Base-by-base conservation (phyloP, 2,888 invertebrate species). In the Drosophila antonietae region DNA sequence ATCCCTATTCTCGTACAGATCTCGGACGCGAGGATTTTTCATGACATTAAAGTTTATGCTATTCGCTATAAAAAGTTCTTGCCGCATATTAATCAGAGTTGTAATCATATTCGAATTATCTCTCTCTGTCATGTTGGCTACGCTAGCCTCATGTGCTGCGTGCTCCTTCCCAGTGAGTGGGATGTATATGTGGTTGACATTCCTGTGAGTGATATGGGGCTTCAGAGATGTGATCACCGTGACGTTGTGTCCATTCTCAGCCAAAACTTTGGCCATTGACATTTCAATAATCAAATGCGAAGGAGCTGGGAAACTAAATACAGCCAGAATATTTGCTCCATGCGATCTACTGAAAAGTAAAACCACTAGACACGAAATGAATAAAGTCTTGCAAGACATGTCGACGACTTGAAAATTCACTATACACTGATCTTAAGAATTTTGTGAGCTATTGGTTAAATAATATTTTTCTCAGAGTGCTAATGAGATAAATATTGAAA, bases 271-370 rank as follows among this genome's bases (percentile, higher is more conserved):
- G 1, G 79, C 86, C 51, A 91, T 60, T 0, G 92, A 83, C 81
- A 91, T 89, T 39, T 92, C 86, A 2, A 92, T 76, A 18, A 92
- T 91, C 15, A 91, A 47, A 80, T 92, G 92, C 2, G 92, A 93
- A 10, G 83, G 88, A 33, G 87, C 80, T 3, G 79, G 75, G n/a
- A 88, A 88, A 6, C 89, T 89, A 37, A 91, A 92, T 0, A 93
- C 10, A 0, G 91, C 89, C 2, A 92, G 75, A 55, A 93, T 91
- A 47, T 90, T 90, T 1, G 91, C 85, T 1, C 78, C 66, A 6
- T 81, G 64, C 1, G 58, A 51, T 12, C 41, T 18, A 18, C 59
- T 20, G 28, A 74, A n/a, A 9, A 73, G 10, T 2, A 60, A 1
- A 5, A 20, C 2, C 10, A 31, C 59, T 0, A 72, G 3, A 0